Percentiles rank a stretch among this genome's conserved stretches.
Evolutionary conservation across 2,797 vertebrate species (phyloP).

Genomic region (Uromys caudimaculatus): DNA sequence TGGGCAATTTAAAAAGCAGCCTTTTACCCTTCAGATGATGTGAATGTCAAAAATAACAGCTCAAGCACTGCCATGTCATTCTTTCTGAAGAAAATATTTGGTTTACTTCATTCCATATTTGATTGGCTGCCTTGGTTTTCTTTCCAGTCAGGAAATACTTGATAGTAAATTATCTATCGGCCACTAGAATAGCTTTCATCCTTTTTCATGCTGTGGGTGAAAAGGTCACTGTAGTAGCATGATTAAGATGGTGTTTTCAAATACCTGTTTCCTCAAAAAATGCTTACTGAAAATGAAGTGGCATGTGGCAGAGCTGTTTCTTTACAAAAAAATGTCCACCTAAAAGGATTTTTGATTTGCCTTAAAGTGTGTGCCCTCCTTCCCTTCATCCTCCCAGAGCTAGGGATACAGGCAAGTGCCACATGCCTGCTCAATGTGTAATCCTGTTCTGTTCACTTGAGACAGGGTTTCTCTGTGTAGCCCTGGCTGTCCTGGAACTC

Average conservation of each 20-base stretch:
- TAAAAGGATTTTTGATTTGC: conserved; percentile 30
- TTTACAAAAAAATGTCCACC: not conserved
- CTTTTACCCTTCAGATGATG: conserved; percentile 66
- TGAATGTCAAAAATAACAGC: conserved; percentile 77
- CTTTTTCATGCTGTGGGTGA: conserved; percentile 64
- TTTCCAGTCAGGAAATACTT: conserved; percentile 80
- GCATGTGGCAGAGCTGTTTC: conserved; percentile 18
- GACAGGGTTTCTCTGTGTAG: not conserved
- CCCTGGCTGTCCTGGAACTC: not conserved
- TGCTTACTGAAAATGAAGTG: conserved; percentile 58
- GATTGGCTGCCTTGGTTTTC: conserved; percentile 80
- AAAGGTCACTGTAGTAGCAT: conserved; percentile 48
- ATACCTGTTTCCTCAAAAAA: conserved; percentile 67
- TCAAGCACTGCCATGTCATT: conserved; percentile 67
- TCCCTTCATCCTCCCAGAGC: no score
- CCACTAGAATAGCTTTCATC: conserved; percentile 75
- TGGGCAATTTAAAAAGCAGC: conserved; percentile 56
- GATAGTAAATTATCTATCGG: conserved; percentile 59
- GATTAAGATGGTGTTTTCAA: not conserved
- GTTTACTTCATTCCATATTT: conserved; percentile 71
- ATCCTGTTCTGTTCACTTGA: not conserved
- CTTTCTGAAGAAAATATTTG: conserved; percentile 78
- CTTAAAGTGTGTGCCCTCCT: not conserved
- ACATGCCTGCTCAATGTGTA: not conserved
- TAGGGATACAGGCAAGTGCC: not conserved